Evolutionary conservation across 2,888 invertebrate species (phyloP).

Genomic region (Nezara viridula): DNA sequence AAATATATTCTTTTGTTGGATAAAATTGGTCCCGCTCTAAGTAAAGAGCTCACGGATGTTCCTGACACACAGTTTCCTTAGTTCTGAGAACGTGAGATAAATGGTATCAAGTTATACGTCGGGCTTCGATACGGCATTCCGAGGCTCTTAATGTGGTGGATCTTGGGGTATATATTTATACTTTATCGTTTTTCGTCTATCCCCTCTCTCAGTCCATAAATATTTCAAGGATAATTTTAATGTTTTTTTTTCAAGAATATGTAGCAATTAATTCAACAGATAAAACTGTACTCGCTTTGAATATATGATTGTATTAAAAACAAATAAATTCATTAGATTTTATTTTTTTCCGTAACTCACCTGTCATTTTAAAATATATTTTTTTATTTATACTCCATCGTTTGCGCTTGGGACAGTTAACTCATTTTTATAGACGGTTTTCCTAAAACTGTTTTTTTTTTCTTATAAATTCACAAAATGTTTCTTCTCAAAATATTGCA

Average conservation of each 20-base stretch:
- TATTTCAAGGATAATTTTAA: not conserved
- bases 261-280: not conserved
- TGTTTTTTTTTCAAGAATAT: not conserved
- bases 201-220: not conserved
- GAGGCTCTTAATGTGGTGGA: not conserved
- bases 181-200: not conserved
- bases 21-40: not conserved
- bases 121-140: conserved; percentile 25
- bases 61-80: conserved; percentile 47
- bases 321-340: no score
- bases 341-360: no score
- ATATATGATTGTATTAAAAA: no score
- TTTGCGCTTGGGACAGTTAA: no score
- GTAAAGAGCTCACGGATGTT: not conserved
- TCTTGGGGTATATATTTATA: not conserved
- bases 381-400: no score
- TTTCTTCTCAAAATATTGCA: no score
- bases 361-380: no score
- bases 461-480: no score
- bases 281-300: not conserved
- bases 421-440: no score
- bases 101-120: conserved; percentile 41
- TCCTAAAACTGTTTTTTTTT: no score
- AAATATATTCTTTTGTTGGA: not conserved
- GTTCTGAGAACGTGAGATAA: conserved; percentile 51